Conservation (phyloP, 2,113 vertebrate genomes). For the Cephalophus harveyi region DNA sequence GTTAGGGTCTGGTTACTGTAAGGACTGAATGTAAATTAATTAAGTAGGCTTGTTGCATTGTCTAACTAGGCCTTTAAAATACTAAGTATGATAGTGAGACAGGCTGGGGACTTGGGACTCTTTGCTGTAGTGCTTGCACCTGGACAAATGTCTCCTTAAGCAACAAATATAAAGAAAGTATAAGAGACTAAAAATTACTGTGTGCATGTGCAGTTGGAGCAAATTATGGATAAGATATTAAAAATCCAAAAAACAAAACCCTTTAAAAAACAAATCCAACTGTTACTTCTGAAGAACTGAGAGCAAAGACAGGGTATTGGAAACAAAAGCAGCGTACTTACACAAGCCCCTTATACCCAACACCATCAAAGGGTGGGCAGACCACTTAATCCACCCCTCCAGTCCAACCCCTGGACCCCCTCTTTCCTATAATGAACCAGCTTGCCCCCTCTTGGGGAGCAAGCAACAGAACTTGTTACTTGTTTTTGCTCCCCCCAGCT, state of each 20-base stretch:
- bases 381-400: background rate
- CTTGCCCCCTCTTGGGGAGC: background rate
- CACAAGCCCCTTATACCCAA: background rate
- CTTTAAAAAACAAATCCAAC: background rate
- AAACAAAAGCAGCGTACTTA: background rate
- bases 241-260: background rate
- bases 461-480: background rate
- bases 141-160: background rate
- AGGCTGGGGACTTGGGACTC: background rate
- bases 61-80: background rate
- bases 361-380: background rate
- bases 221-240: background rate
- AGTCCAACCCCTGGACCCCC: background rate
- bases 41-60: background rate
- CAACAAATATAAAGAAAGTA: background rate
- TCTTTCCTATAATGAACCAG: background rate
- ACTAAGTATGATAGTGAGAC: background rate
- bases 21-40: background rate
- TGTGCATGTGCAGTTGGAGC: background rate
- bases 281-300: background rate
- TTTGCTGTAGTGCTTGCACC: background rate
- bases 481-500: background rate
- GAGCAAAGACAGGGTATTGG: background rate
- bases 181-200: background rate
- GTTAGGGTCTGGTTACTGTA: background rate